Conservation (phyloP, 1,140 invertebrate species). For the Ectropis grisescens region DNA sequence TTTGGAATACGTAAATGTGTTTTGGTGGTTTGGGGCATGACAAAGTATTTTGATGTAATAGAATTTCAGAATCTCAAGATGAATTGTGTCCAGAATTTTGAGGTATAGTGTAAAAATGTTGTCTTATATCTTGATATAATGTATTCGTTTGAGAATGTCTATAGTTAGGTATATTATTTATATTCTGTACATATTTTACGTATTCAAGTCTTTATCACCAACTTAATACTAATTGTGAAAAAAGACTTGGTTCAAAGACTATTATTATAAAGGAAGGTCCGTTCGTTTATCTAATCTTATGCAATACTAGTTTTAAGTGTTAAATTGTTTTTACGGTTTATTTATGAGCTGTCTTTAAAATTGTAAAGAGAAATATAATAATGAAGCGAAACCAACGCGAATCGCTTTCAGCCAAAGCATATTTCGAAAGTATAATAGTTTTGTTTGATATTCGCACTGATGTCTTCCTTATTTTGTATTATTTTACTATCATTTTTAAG, state of each 20-base stretch:
- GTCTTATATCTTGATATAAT: too few relatives aligned
- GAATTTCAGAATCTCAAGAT: conserved; percentile 6
- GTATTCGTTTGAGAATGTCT: too few relatives aligned
- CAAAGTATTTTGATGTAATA: conserved; percentile 1
- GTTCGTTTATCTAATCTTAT: conserved; percentile 55
- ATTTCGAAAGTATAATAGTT: conserved; percentile 34
- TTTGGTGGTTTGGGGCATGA: too few relatives aligned
- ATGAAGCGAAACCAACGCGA: conserved; percentile 19
- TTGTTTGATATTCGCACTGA: conserved; percentile 21
- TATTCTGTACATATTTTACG: too few relatives aligned
- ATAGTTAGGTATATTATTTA: background rate
- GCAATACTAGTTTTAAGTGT: conserved; percentile 70
- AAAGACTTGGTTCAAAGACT: conserved; percentile 30
- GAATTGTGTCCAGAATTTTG: conserved; percentile 1
- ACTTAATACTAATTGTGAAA: conserved; percentile 9
- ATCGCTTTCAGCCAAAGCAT: conserved; percentile 53
- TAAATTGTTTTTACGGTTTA: conserved; percentile 67
- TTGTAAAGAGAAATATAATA: conserved; percentile 14
- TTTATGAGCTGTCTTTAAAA: conserved; percentile 41
- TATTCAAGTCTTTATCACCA: too few relatives aligned
- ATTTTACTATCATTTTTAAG: too few relatives aligned
- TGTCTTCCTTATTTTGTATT: conserved; percentile 42
- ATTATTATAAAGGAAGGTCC: conserved; percentile 28
- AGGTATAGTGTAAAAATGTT: too few relatives aligned
- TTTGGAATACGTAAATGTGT: too few relatives aligned